A percentile compares a stretch with the other conserved stretches of the same genome.
These are phyloP conservation scores for Babyrousa celebensis DNA, from an alignment of 2,797 vertebrate species.

Conservation along the genomic window DNA sequence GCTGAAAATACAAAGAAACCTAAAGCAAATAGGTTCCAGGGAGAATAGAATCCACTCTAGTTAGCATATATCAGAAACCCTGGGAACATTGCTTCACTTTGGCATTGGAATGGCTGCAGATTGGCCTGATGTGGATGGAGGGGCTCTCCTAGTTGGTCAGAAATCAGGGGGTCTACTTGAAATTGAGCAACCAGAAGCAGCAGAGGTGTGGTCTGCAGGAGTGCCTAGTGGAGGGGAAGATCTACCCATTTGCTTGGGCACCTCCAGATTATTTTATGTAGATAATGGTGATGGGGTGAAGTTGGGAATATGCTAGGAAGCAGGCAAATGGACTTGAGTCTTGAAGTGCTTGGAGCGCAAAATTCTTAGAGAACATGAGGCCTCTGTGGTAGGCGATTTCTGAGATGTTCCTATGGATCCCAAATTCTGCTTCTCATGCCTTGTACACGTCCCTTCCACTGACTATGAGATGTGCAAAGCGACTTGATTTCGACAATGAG, in stretches of 20 bases:
- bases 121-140: neutral
- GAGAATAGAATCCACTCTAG: neutral
- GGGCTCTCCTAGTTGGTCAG: neutral
- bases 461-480: neutral
- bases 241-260: neutral
- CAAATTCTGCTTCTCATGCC: neutral
- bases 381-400: neutral
- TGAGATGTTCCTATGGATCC: neutral
- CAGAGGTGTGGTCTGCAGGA: neutral
- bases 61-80: neutral
- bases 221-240: neutral
- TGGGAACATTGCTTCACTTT: neutral
- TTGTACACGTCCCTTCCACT: neutral
- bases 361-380: neutral
- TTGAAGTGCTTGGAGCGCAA: neutral
- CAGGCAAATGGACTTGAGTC: neutral
- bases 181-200: neutral
- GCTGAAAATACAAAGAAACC: neutral
- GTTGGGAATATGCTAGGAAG: neutral
- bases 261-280: neutral
- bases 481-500: too few relatives aligned
- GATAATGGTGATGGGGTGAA: neutral
- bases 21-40: too few relatives aligned
- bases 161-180: neutral
- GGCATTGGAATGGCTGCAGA: neutral